phyloP scores from a whole-genome alignment of 2,888 invertebrate species.

The Ligdia adustata region DNA sequence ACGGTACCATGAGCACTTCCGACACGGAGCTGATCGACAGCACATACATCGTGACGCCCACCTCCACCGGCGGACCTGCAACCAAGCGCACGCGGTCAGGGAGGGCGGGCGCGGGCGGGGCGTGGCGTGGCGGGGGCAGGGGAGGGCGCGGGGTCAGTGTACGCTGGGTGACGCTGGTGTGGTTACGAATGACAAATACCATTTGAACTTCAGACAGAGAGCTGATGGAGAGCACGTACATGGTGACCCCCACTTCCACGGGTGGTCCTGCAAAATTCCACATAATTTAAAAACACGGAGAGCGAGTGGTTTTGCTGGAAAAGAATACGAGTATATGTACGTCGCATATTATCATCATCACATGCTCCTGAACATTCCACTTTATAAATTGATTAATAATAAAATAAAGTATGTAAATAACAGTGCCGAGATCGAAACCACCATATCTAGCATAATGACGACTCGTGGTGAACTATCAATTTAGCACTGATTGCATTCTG shows the following conservation, averaged over 20 bases:
- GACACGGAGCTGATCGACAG: conserved; percentile 99
- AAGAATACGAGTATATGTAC: too few species aligned
- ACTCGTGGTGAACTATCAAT: too few species aligned
- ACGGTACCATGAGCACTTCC: conserved; percentile 98
- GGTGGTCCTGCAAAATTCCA: conserved; percentile 86
- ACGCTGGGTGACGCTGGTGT: conserved; percentile 14
- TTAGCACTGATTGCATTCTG: too few species aligned
- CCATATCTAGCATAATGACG: too few species aligned
- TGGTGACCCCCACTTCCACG: conserved; percentile 92
- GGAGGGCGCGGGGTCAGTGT: conserved; percentile 33
- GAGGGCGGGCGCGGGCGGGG: conserved; percentile 76
- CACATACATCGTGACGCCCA: conserved; percentile 99
- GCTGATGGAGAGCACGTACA: conserved; percentile 94
- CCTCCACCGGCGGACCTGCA: conserved; percentile 98
- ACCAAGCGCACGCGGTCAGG: conserved; percentile 85
- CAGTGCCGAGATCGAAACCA: too few species aligned
- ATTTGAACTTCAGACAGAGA: conserved; percentile 94
- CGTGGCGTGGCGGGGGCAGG: conserved; percentile 29
- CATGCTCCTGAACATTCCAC: too few species aligned
- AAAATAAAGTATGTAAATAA: too few species aligned
- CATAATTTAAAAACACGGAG: conserved; percentile 3
- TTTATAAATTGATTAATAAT: too few species aligned
- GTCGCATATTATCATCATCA: too few species aligned
- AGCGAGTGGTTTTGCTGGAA: too few species aligned
- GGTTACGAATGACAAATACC: conserved; percentile 54